A percentile compares a stretch with the other conserved stretches of the same genome.
These are phyloP conservation scores for Acrocephalus kingi DNA, from an alignment of 2,113 vertebrate species.

Conservation along the genomic window DNA sequence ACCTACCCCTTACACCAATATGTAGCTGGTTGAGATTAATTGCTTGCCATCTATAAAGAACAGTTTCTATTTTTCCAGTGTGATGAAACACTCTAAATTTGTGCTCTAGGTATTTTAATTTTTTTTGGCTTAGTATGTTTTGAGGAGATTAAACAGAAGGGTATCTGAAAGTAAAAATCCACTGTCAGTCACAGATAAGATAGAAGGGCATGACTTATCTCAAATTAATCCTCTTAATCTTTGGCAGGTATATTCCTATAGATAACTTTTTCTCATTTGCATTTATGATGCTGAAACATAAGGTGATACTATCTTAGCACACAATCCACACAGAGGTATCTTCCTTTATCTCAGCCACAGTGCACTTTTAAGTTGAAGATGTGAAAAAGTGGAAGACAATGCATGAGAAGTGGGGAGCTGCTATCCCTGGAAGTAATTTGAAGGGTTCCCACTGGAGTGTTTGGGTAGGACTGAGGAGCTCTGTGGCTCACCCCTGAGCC, in stretches of 20 bases:
- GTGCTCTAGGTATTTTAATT: neutral
- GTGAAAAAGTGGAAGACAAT: neutral
- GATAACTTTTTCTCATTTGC: neutral
- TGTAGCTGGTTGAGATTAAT: neutral
- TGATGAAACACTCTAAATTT: neutral
- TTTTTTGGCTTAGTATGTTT: neutral
- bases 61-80: neutral
- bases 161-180: neutral
- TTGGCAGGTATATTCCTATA: neutral
- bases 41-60: neutral
- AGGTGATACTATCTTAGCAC: neutral
- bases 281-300: neutral
- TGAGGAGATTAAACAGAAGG: neutral
- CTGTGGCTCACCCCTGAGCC: neutral
- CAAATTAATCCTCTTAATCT: neutral
- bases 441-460: neutral
- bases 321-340: neutral
- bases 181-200: neutral
- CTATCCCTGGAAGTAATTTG: neutral
- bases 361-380: neutral
- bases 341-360: neutral
- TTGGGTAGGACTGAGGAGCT: neutral
- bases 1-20: accelerated
- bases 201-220: neutral
- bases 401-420: neutral